These are phyloP conservation scores for Hirundo rustica DNA, from an alignment of 2,797 vertebrate species.

Conservation along the genomic window DNA sequence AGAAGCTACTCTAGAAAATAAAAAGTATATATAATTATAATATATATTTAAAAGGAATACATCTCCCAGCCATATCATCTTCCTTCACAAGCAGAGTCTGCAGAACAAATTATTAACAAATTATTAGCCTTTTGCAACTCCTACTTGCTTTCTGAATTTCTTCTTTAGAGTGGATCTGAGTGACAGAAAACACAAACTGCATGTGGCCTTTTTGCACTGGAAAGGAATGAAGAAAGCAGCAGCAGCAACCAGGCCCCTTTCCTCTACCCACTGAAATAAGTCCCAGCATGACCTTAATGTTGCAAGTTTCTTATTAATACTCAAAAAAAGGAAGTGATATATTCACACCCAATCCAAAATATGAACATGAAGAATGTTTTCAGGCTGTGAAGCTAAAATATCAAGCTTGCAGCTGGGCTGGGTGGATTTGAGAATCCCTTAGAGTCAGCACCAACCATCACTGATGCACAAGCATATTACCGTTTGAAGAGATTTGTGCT, in stretches of 20 bases:
- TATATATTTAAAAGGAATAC: neutral
- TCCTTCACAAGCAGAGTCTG: neutral
- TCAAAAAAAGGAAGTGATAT: neutral
- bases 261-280: neutral
- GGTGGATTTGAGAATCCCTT: neutral
- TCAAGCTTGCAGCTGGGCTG: neutral
- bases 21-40: neutral
- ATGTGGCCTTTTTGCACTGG: neutral
- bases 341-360: neutral
- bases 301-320: neutral
- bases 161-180: neutral
- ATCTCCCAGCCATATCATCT: neutral
- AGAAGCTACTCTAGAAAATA: neutral
- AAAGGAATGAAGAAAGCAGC: neutral
- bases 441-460: slow-evolving; percentile 8
- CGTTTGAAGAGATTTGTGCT: neutral
- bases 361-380: neutral
- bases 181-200: neutral
- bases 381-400: neutral
- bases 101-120: neutral
- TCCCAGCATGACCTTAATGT: neutral
- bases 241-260: neutral
- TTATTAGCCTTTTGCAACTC: neutral
- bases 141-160: neutral
- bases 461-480: neutral